These are phyloP conservation scores for Laticauda colubrina DNA, from an alignment of 2,113 vertebrate genomes.

Conservation along the genomic window DNA sequence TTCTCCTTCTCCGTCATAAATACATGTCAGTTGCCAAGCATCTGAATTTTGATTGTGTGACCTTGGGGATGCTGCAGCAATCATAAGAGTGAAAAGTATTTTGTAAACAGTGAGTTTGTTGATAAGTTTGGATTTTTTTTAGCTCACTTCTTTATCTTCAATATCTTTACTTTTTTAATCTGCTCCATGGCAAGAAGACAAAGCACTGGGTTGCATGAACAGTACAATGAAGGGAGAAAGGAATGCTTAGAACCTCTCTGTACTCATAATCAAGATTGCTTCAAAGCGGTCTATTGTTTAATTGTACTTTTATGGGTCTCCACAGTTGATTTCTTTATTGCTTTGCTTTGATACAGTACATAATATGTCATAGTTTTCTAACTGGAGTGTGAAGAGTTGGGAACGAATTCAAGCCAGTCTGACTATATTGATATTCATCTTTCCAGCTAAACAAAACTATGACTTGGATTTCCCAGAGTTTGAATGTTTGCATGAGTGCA, in stretches of 20 bases:
- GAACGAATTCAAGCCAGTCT: not conserved
- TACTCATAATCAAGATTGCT: not conserved
- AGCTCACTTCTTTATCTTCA: not conserved
- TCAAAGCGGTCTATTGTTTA: not conserved
- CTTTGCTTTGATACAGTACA: not conserved
- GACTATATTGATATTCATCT: not conserved
- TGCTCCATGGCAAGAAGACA: slow-evolving; percentile 15
- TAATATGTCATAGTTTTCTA: not conserved
- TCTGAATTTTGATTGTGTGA: too few species aligned
- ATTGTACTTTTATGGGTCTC: not conserved
- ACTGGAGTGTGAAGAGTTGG: not conserved
- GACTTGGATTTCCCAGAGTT: not conserved
- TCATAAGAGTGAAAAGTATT: not conserved
- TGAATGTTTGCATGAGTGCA: not conserved
- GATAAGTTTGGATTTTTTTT: not conserved
- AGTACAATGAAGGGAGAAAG: not conserved
- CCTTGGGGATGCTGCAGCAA: too few species aligned
- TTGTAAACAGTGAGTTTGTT: slow-evolving; percentile 4
- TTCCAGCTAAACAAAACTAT: not conserved
- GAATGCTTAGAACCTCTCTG: not conserved
- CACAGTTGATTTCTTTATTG: not conserved
- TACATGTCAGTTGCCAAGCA: not conserved
- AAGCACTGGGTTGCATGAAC: not conserved
- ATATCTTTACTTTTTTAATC: not conserved
- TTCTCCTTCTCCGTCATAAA: not conserved